Evolutionary conservation across 2,113 vertebrate species (phyloP).

Genomic region (Manacus vitellinus): DNA sequence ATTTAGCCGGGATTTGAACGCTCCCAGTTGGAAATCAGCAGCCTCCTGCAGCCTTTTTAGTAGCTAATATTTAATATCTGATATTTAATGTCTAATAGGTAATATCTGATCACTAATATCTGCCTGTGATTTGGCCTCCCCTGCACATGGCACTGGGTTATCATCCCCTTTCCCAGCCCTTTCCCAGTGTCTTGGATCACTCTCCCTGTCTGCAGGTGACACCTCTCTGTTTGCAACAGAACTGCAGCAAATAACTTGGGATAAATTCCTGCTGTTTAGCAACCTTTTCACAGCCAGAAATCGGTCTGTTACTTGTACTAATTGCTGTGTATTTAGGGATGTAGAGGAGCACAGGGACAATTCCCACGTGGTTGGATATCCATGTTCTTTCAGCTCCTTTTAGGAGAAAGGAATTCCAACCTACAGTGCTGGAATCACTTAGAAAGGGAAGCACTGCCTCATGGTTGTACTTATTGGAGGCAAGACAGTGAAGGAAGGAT

Average conservation of each 20-base stretch:
- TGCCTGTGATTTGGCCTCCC: neutral
- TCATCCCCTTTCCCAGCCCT: neutral
- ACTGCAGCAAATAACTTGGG: neutral
- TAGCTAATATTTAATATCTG: neutral
- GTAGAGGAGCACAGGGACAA: neutral
- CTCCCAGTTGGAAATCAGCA: neutral
- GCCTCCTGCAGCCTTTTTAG: neutral
- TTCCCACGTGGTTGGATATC: neutral
- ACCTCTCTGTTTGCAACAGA: neutral
- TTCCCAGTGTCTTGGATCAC: neutral
- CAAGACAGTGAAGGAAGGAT: neutral
- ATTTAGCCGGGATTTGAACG: neutral
- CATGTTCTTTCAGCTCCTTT: neutral
- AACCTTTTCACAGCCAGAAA: neutral
- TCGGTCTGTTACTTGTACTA: neutral
- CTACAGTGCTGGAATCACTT: neutral
- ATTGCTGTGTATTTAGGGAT: neutral
- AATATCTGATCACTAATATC: neutral
- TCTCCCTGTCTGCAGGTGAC: neutral
- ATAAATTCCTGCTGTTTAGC: neutral
- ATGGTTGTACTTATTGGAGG: constrained; percentile 12
- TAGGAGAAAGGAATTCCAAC: neutral
- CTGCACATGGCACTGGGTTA: neutral
- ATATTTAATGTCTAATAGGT: neutral
- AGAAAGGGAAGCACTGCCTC: neutral